Evolutionary conservation across 37 sponge, comb jelly and placozoan genomes (phyloP), one percentile per base, ranked within the genome.

Genomic region (Diacarnus erythraeanus): DNA sequence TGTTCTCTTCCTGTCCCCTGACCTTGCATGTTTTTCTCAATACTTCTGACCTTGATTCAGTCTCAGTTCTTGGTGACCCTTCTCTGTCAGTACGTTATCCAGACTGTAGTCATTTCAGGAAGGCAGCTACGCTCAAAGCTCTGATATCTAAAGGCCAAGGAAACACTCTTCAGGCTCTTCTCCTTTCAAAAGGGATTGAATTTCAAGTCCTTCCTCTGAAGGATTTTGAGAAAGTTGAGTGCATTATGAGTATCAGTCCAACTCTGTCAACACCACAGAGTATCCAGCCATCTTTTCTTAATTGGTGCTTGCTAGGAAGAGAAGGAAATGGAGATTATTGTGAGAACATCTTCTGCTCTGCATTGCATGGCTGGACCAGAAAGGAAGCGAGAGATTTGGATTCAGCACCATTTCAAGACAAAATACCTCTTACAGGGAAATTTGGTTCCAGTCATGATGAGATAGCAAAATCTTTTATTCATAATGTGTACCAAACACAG

Each of bases 61-160:
- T 40, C 17, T 3, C 56, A 0, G 38, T 57, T 38, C 59, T 87
- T 0, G 92, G 88, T 25, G 64, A 80, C 38, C 91, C 94, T 8
- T 9, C 34, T 23, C 37, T 43, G 2, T 34, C 70, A 21, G 69
- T 67, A n/a, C 43, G 64, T 26, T 95, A 95, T 58, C 3, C 39
- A 29, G 96, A 95, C 71, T 83, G 86, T 25, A 84, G 87, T 25
- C 94, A 91, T 67, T 86, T 95, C 83, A 95, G 77, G 72, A 86
- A 81, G 33, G 94, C 94, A 2, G 43, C 79, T n/a, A 90, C 96
- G 0, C 69, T 92, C 15, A 76, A 83, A 71, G 65, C 59, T 22
- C 72, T 95, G 57, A 67, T 92, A n/a, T 35, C 34, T 27, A 43
- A 82, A 12, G 80, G 80, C 10, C 82, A 85, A 60, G 87, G 77